Conservation (phyloP, 2,113 vertebrate species). For the Sterna hirundo region DNA sequence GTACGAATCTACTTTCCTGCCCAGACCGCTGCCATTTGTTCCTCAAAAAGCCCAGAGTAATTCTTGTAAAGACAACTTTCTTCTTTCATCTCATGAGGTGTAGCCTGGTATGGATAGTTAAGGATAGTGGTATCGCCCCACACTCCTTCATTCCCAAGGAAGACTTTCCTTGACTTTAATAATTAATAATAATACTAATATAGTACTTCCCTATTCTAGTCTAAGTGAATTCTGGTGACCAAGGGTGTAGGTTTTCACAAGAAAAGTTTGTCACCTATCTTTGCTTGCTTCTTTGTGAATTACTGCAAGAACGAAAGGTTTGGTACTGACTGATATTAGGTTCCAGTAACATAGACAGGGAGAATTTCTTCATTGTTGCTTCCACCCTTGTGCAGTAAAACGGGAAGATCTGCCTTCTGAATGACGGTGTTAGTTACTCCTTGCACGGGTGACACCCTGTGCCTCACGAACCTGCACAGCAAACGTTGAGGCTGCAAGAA, state of each 20-base stretch:
- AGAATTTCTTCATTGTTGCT: not conserved
- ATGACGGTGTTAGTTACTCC: not conserved
- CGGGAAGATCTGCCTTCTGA: not conserved
- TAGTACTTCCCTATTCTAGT: not conserved
- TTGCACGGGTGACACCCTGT: not conserved
- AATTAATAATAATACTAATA: not conserved
- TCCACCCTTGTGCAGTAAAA: not conserved
- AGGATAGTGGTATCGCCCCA: not conserved
- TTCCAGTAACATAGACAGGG: not conserved
- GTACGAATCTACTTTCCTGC: not conserved
- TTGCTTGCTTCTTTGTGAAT: not conserved
- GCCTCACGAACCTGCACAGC: not conserved
- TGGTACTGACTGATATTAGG: not conserved
- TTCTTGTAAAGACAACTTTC: not conserved
- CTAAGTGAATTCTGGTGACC: not conserved
- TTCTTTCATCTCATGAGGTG: not conserved
- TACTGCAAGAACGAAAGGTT: not conserved
- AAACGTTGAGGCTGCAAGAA: not conserved
- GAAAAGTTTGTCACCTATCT: not conserved
- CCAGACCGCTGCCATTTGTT: not conserved
- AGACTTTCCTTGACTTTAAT: not conserved
- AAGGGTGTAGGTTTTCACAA: not conserved
- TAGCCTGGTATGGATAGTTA: not conserved
- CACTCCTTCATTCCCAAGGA: not conserved
- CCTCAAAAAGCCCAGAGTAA: not conserved